Conservation (phyloP, 2,113 vertebrate genomes). For the Coregonus clupeaformis region DNA sequence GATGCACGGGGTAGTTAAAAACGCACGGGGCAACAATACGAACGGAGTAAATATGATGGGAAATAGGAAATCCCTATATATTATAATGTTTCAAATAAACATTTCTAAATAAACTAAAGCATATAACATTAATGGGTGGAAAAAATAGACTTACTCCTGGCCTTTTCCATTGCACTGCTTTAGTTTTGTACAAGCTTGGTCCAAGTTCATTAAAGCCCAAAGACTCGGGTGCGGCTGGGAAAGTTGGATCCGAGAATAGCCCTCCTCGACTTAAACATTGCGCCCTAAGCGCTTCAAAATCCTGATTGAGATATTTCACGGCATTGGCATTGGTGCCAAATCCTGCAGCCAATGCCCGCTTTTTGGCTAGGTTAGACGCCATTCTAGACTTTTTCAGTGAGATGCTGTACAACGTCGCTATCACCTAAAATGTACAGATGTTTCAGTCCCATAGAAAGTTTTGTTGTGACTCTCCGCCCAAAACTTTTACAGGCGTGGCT, state of each 20-base stretch:
- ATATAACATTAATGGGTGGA: no score
- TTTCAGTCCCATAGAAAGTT: not conserved
- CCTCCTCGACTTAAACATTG: slow-evolving; percentile 64
- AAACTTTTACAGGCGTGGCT: slow-evolving; percentile 30
- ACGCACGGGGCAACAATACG: no score
- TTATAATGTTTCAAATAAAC: no score
- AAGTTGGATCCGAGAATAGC: slow-evolving; percentile 83
- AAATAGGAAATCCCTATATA: no score
- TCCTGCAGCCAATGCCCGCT: slow-evolving; percentile 56
- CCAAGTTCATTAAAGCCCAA: slow-evolving; percentile 85
- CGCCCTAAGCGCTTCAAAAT: slow-evolving; percentile 74
- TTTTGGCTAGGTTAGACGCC: slow-evolving; percentile 68
- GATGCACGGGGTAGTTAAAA: no score
- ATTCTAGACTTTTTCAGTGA: slow-evolving; percentile 67
- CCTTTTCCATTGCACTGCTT: slow-evolving; percentile 83
- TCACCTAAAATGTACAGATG: not conserved
- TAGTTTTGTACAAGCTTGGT: slow-evolving; percentile 72
- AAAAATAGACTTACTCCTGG: slow-evolving; percentile 78
- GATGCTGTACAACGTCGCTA: not conserved
- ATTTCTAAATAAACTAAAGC: no score
- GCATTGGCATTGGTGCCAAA: slow-evolving; percentile 79
- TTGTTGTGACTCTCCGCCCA: slow-evolving; percentile 29
- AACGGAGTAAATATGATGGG: no score
- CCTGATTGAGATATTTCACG: slow-evolving; percentile 81
- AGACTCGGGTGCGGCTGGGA: slow-evolving; percentile 78